These are phyloP conservation scores for Aphodius sticticus DNA, from an alignment of 2,888 invertebrate genomes.

Conservation along the genomic window DNA sequence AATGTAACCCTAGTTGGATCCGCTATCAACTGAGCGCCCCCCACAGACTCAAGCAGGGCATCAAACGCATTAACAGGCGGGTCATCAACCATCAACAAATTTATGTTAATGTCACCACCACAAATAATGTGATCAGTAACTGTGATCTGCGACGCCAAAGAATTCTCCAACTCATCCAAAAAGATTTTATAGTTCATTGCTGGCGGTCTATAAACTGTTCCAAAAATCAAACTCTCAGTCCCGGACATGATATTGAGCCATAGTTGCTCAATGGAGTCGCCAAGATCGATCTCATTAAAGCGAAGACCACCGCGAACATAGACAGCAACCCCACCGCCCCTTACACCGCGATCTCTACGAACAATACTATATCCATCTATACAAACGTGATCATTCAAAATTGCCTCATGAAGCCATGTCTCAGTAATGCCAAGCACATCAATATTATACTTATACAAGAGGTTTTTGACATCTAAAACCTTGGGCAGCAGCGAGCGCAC, in stretches of 20 bases:
- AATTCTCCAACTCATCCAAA: neutral
- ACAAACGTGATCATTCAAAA: neutral
- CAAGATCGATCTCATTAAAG: neutral
- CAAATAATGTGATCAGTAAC: neutral
- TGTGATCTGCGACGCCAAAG: neutral
- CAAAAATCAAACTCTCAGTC: neutral
- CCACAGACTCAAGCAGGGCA: neutral
- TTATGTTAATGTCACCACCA: neutral
- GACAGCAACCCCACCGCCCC: neutral
- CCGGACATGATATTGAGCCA: neutral
- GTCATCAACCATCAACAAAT: neutral
- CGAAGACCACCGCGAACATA: neutral
- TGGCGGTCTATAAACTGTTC: neutral
- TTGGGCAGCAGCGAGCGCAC: slow-evolving; percentile 4
- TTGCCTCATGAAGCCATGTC: neutral
- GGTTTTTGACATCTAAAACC: neutral
- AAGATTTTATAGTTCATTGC: neutral
- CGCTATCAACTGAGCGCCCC: neutral
- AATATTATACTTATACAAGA: neutral
- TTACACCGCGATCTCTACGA: too few species aligned
- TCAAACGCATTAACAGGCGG: neutral
- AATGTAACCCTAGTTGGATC: neutral
- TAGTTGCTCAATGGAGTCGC: neutral
- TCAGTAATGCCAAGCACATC: slow-evolving; percentile 4
- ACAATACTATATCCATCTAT: neutral